A percentile compares a stretch with the other conserved stretches of the same genome.
These are phyloP conservation scores for Takifugu rubripes DNA, from an alignment of 2,797 vertebrate species.

Conservation along the genomic window DNA sequence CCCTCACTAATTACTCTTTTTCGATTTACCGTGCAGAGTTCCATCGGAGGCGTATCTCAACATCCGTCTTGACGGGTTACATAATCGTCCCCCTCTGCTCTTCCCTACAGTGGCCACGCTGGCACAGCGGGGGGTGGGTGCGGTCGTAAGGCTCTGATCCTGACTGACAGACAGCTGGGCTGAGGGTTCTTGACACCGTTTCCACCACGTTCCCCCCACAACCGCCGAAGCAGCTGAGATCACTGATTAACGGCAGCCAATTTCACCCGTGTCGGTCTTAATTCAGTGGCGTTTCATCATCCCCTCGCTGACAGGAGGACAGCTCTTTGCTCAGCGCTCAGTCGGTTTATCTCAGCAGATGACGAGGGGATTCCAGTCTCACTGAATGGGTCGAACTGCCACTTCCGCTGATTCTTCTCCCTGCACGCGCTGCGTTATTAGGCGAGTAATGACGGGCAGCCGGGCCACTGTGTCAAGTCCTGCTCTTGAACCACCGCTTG, in stretches of 20 bases:
- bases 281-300: slow-evolving; percentile 43
- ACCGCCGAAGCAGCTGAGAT: slow-evolving; percentile 22
- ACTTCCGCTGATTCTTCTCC: too few relatives aligned
- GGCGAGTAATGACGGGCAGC: too few relatives aligned
- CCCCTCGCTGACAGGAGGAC: slow-evolving; percentile 12
- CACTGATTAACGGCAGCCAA: slow-evolving; percentile 37
- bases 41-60: too few relatives aligned
- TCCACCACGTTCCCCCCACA: slow-evolving; percentile 18
- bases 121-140: slow-evolving; percentile 4
- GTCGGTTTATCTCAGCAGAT: slow-evolving; percentile 34
- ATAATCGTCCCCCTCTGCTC: not conserved
- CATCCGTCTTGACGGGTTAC: not conserved
- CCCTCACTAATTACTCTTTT: not conserved
- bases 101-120: not conserved
- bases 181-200: not conserved
- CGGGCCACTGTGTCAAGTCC: too few relatives aligned
- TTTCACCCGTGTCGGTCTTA: slow-evolving; percentile 31
- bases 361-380: slow-evolving; percentile 25
- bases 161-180: slow-evolving; percentile 40
- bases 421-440: too few relatives aligned
- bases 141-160: slow-evolving; percentile 24
- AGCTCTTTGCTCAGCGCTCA: slow-evolving; percentile 23
- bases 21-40: too few relatives aligned
- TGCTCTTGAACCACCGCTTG: too few relatives aligned
- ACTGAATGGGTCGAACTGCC: not conserved